Conservation (phyloP, 1,140 invertebrate species). For the Drosophila lacteicornis region DNA sequence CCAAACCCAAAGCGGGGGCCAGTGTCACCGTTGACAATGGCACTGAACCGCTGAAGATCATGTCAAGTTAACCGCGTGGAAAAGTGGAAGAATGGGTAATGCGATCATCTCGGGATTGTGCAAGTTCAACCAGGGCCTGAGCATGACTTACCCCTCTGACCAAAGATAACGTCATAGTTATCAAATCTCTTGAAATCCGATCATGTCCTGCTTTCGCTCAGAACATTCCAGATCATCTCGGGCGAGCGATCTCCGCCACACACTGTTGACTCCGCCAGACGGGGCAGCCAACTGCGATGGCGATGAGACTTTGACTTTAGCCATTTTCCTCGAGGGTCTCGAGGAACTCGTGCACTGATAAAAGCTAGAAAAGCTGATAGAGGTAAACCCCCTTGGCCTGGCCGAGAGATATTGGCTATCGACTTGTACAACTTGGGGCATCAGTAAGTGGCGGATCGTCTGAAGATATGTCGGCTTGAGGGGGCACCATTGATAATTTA, state of each 20-base stretch:
- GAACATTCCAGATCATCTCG: conserved; percentile 28
- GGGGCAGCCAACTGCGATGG: conserved; percentile 27
- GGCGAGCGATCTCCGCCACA: conserved; percentile 10
- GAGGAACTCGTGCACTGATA: conserved; percentile 39
- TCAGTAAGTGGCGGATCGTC: conserved; percentile 35
- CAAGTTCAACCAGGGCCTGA: conserved; percentile 57
- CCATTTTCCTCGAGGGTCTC: background rate
- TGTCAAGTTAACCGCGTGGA: conserved; percentile 76
- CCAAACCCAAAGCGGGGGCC: conserved; percentile 33
- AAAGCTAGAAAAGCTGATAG: conserved; percentile 11
- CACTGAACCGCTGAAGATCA: conserved; percentile 62
- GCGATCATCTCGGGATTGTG: conserved; percentile 63
- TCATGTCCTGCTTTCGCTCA: conserved; percentile 12
- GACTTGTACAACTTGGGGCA: conserved; percentile 18
- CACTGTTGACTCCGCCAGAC: conserved; percentile 30
- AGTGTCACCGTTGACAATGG: conserved; percentile 70
- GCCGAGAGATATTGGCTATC: conserved; percentile 26
- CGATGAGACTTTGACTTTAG: conserved; percentile 25
- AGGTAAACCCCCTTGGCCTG: conserved; percentile 41
- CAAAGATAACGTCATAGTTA: background rate
- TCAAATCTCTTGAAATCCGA: conserved; percentile 37
- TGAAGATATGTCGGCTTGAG: conserved; percentile 18
- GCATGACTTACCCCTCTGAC: conserved; percentile 43
- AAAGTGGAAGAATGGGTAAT: conserved; percentile 59
- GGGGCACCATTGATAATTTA: conserved; percentile 41